Evolutionary conservation across 2,113 vertebrate species (phyloP), one percentile per base, ranked within the genome.

Genomic region (Pyxicephalus adspersus): DNA sequence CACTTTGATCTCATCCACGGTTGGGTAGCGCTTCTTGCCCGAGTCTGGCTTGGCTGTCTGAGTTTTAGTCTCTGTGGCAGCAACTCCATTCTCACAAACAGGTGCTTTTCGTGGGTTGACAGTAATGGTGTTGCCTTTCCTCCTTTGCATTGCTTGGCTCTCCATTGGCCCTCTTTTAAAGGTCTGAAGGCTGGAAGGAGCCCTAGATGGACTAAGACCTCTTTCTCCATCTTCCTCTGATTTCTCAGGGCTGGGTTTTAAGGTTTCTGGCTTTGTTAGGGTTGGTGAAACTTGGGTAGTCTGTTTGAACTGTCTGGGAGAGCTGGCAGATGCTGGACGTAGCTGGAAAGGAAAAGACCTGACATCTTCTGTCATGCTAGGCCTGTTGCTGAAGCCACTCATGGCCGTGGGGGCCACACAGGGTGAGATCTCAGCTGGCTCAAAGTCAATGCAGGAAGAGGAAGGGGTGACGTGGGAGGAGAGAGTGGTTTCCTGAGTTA

Each of bases 1-100:
- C 81, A 98, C 96, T 89, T 92, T 86, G 29, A 98, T 98, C 87
- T 98, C 94, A 78, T 98, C 95, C 0, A 86, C 95, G 0, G 94
- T 94, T 17, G 96, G 96, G 84, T 93, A 96, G 68, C 94, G 93
- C 85, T 95, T 97, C 88, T 93, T 96, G 6, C 87, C 85, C 5
- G 85, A 63, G 0, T 84, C 84, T 0, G 72, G 4, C n/a, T 20
- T 77, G 0, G 61, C 22, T 51, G 52, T 0, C 26, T 83, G 52
- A 65, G 84, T 17, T 52, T 71, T 11, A 80, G 7, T 0, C 64
- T 22, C 3, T 55, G 83, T 3, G 3, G 68, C 54, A 18, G 81
- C 83, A 0, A 85, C 54, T 57, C 83, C 65, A 65, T n/a, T 17
- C 58, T 68, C 64, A 80, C 74, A 26, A 2, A 80, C 57, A 0